Evolutionary conservation across 2,888 invertebrate genomes (phyloP), one percentile per base, ranked within the genome.

Genomic region (Formica aserva): DNA sequence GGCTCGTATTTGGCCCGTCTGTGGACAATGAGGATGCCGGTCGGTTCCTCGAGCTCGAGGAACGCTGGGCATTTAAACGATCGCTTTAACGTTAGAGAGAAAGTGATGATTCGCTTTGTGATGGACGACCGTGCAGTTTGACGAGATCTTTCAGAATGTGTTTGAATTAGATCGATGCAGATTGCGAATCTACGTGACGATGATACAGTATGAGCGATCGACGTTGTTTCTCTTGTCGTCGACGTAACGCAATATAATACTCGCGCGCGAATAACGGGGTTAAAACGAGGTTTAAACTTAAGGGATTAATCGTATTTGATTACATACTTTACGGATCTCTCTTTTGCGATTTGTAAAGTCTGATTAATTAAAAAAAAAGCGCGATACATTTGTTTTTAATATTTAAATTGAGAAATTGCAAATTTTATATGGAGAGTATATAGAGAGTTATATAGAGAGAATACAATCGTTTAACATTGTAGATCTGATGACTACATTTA

Each of bases 111-210:
- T 57, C 15, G 71, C 78, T 48, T 45, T 76, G 8, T 13, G 72
- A 80, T 22, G 29, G 71, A 80, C 45, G 60, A 72, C 48, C 78
- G 82, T 76, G 45, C 41, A 55, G 66, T 77, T 67, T 57, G 77
- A 65, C 82, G 82, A 82, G 82, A 77, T 82, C 82, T 82, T 82
- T 82, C 82, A 77, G 77, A 6, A 77, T 82, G 67, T 67, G 66
- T 77, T 57, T 13, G 55, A 41, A 22, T 22, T 57, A 74, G 76
- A 82, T 66, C 22, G 55, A 66, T 62, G 41, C 15, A 65, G 32
- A 67, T 67, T 66, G 29, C 3, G 57, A 65, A 48, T 57, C n/a
- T 22, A 82, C 60, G 60, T 60, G 26, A 80, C 72, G 45, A 48
- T 80, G 60, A 80, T 48, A 18, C 26, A 26, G 60, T 62, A 45